Conservation (phyloP, 2,888 invertebrate genomes). For the Petrolisthes cinctipes region DNA sequence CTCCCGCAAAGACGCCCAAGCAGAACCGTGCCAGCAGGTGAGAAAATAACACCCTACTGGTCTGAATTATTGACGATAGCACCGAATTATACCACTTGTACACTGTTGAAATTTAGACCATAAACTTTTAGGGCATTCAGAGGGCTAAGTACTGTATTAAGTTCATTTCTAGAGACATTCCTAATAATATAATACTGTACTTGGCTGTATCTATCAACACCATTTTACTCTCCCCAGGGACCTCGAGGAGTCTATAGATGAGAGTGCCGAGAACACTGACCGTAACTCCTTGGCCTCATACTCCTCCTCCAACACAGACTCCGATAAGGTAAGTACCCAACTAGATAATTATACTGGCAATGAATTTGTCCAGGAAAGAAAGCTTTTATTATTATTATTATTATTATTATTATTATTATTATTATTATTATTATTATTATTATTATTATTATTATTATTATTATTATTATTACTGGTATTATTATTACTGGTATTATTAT, state of each 20-base stretch:
- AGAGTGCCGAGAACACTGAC: constrained; percentile 88
- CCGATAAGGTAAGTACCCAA: constrained; percentile 83
- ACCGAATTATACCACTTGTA: no score
- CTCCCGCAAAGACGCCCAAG: constrained; percentile 59
- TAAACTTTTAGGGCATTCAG: neutral
- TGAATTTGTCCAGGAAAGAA: neutral
- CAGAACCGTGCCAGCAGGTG: constrained; percentile 57
- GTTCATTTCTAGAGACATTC: neutral
- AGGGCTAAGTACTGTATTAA: neutral
- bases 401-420: no score
- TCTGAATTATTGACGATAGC: no score
- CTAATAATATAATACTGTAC: no score
- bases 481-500: no score
- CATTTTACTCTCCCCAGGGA: constrained; percentile 75
- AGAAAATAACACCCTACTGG: neutral
- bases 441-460: no score
- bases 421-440: no score
- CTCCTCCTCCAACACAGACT: constrained; percentile 77
- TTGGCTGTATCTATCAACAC: no score
- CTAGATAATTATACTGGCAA: neutral
- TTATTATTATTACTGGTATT: no score
- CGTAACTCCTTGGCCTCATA: constrained; percentile 77
- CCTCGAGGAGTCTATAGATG: constrained; percentile 88
- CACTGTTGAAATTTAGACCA: no score
- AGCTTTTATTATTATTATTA: neutral